A percentile compares a stretch with the other conserved stretches of the same genome.
These are phyloP conservation scores for Rhizomys pruinosus DNA, from an alignment of 2,113 vertebrate genomes.

Conservation along the genomic window DNA sequence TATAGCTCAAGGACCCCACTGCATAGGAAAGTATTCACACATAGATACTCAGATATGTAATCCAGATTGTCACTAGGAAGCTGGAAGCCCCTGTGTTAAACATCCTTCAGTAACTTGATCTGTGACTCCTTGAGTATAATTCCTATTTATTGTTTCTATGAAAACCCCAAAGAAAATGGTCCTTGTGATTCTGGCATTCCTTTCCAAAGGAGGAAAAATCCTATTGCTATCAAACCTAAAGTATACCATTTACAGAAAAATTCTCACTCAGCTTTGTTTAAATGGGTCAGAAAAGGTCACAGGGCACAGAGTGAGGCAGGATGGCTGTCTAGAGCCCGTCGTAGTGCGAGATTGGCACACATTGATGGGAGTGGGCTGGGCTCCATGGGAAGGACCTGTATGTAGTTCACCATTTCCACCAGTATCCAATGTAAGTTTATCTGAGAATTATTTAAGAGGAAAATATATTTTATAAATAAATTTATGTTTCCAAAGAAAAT, in stretches of 20 bases:
- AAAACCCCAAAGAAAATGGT: not conserved
- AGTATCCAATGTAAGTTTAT: slow-evolving; percentile 75
- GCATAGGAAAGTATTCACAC: not conserved
- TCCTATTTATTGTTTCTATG: not conserved
- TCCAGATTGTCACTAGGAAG: not conserved
- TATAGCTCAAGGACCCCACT: not conserved
- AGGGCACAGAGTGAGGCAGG: not conserved
- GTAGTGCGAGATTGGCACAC: slow-evolving; percentile 73
- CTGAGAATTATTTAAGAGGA: slow-evolving; percentile 76
- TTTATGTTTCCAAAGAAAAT: slow-evolving; percentile 47
- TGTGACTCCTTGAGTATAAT: not conserved
- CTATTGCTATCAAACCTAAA: not conserved
- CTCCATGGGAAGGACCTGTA: slow-evolving; percentile 55
- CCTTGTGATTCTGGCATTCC: not conserved
- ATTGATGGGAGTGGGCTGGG: slow-evolving; percentile 62
- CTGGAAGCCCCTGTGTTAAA: not conserved
- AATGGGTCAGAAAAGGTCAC: too few species aligned
- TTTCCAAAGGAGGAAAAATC: not conserved
- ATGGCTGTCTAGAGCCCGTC: slow-evolving; percentile 58
- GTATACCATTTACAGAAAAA: slow-evolving; percentile 6
- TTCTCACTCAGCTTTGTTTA: slow-evolving; percentile 63
- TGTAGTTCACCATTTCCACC: slow-evolving; percentile 70
- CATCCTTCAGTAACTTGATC: not conserved
- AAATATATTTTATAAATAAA: slow-evolving; percentile 85
- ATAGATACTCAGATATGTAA: not conserved